phyloP scores from a whole-genome alignment of 2,888 invertebrate genomes.

The Agriotes lineatus region DNA sequence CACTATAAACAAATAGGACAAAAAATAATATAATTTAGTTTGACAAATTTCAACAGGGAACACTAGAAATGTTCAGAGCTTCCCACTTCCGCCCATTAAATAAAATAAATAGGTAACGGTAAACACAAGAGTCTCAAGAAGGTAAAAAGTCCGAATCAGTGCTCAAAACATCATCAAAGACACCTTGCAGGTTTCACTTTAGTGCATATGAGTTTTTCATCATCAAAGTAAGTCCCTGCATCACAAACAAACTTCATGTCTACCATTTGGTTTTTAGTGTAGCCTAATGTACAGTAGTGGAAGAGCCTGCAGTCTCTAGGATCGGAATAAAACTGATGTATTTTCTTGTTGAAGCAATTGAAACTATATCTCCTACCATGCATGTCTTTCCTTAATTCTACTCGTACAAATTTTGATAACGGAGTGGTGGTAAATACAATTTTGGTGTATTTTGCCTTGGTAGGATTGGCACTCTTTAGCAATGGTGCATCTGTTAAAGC shows the following conservation, averaged over 20 bases:
- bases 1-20: slow-evolving; percentile 38
- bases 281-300: slow-evolving; percentile 74
- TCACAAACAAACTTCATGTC: slow-evolving; percentile 74
- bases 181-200: slow-evolving; percentile 62
- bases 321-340: slow-evolving; percentile 72
- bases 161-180: slow-evolving; percentile 50
- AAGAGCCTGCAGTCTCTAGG: slow-evolving; percentile 71
- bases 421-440: slow-evolving; percentile 59
- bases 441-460: slow-evolving; percentile 56
- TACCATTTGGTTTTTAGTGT: slow-evolving; percentile 69
- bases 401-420: slow-evolving; percentile 52
- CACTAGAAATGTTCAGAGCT: neutral
- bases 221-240: slow-evolving; percentile 70
- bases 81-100: slow-evolving; percentile 2
- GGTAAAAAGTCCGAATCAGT: neutral
- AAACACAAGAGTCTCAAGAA: slow-evolving; percentile 3
- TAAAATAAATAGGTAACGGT: slow-evolving; percentile 37
- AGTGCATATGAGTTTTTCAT: slow-evolving; percentile 68
- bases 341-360: slow-evolving; percentile 69
- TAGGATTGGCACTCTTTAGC: slow-evolving; percentile 62
- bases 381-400: slow-evolving; percentile 60
- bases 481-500: slow-evolving; percentile 59
- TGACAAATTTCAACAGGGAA: slow-evolving; percentile 1
- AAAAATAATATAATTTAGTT: slow-evolving; percentile 21
- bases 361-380: slow-evolving; percentile 61